A percentile compares a stretch with the other conserved stretches of the same genome.
phyloP scores from a whole-genome alignment of 2,797 vertebrate genomes.

The Tenualosa thibaudeaui region DNA sequence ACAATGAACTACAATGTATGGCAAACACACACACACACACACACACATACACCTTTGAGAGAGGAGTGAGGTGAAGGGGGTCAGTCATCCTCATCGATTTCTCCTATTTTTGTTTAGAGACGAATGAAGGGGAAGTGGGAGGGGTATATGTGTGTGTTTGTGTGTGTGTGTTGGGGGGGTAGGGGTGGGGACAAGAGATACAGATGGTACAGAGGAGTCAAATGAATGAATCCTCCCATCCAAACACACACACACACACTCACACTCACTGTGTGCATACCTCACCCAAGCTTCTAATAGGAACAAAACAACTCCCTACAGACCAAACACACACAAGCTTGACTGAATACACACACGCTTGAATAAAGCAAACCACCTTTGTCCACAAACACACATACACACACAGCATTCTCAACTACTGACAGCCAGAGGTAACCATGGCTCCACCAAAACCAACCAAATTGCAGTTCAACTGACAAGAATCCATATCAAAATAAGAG shows the following conservation, averaged over 20 bases:
- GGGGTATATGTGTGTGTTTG: no score
- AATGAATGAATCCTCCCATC: no score
- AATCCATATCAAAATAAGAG: neutral
- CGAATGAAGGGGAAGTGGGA: no score
- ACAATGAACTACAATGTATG: no score
- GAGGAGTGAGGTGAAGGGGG: no score
- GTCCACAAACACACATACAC: neutral
- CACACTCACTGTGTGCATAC: neutral
- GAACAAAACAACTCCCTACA: neutral
- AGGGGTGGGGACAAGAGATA: no score
- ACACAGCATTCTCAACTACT: neutral
- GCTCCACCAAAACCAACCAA: neutral
- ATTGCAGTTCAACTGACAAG: neutral
- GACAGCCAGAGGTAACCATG: neutral
- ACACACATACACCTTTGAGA: no score
- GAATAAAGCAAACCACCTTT: neutral
- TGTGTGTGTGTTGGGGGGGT: no score
- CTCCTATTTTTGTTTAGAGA: no score
- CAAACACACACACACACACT: constrained; percentile 6
- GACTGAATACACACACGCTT: neutral
- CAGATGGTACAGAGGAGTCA: no score
- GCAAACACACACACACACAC: no score
- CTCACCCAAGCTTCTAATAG: neutral
- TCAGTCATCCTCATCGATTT: no score
- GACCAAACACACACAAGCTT: neutral